A percentile compares a stretch with the other conserved stretches of the same genome.
These are phyloP conservation scores for Cyclophora punctaria DNA, from an alignment of 2,888 invertebrate genomes.

Conservation along the genomic window DNA sequence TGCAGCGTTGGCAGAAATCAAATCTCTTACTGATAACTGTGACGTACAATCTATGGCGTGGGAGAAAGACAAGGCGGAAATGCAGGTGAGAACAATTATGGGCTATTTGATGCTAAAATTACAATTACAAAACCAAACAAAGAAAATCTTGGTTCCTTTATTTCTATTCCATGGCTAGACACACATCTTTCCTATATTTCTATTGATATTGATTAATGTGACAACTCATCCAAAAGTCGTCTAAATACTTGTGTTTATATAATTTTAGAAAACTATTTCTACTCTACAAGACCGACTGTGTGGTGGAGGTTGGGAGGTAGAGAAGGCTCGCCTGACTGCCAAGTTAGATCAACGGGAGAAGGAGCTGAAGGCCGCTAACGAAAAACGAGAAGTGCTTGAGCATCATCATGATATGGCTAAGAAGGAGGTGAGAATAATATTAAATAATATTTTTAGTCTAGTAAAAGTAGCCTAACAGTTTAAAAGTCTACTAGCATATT, in stretches of 20 bases:
- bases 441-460: no score
- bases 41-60: slow-evolving; percentile 80
- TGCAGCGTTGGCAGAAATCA: slow-evolving; percentile 77
- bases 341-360: slow-evolving; percentile 83
- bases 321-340: slow-evolving; percentile 80
- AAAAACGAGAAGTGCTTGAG: slow-evolving; percentile 81
- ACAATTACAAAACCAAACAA: no score
- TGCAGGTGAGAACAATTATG: slow-evolving; percentile 70
- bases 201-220: no score
- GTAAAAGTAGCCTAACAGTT: no score
- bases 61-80: slow-evolving; percentile 81
- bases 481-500: no score
- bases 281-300: slow-evolving; percentile 67
- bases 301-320: slow-evolving; percentile 77
- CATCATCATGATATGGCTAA: slow-evolving; percentile 84
- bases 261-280: slow-evolving; percentile 50
- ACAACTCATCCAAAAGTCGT: background rate
- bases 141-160: background rate
- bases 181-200: no score
- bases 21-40: slow-evolving; percentile 77
- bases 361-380: slow-evolving; percentile 82
- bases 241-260: background rate
- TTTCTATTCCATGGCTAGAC: background rate
- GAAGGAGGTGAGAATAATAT: slow-evolving; percentile 46
- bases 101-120: no score